A percentile compares a stretch with the other conserved stretches of the same genome.
Conservation (phyloP, 1,140 invertebrate species). For the Theocolax elegans region DNA sequence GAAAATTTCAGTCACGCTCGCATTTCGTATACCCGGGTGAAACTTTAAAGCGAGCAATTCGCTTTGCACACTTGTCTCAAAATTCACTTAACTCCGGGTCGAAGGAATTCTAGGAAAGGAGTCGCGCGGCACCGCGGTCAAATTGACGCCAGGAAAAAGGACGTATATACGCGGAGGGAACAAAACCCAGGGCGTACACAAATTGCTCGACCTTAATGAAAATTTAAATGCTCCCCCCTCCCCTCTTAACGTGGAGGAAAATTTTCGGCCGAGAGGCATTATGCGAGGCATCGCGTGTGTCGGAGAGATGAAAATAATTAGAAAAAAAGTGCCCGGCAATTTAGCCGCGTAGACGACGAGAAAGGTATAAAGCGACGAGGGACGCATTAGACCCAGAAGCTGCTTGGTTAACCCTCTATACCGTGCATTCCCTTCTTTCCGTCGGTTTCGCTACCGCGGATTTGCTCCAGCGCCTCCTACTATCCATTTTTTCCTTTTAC, state of each 20-base stretch:
- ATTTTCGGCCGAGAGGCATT: background rate
- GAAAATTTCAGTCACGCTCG: slow-evolving; percentile 27
- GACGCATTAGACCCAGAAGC: slow-evolving; percentile 11
- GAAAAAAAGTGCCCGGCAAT: slow-evolving; percentile 24
- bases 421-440: background rate
- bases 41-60: slow-evolving; percentile 25
- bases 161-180: background rate
- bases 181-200: background rate
- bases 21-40: slow-evolving; percentile 6
- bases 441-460: background rate
- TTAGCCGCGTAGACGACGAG: slow-evolving; percentile 11
- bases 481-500: background rate
- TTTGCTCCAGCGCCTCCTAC: background rate
- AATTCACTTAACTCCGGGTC: no score
- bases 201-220: slow-evolving; percentile 25
- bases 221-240: slow-evolving; percentile 11
- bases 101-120: no score
- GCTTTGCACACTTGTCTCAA: slow-evolving; percentile 12
- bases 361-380: background rate
- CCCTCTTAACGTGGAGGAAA: no score
- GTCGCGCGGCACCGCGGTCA: no score
- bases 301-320: slow-evolving; percentile 22
- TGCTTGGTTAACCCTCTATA: slow-evolving; percentile 14
- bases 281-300: background rate
- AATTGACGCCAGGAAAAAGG: background rate